A percentile compares a stretch with the other conserved stretches of the same genome.
Conservation (phyloP, 2,888 invertebrate genomes). For the Drosophila vallismaia region DNA sequence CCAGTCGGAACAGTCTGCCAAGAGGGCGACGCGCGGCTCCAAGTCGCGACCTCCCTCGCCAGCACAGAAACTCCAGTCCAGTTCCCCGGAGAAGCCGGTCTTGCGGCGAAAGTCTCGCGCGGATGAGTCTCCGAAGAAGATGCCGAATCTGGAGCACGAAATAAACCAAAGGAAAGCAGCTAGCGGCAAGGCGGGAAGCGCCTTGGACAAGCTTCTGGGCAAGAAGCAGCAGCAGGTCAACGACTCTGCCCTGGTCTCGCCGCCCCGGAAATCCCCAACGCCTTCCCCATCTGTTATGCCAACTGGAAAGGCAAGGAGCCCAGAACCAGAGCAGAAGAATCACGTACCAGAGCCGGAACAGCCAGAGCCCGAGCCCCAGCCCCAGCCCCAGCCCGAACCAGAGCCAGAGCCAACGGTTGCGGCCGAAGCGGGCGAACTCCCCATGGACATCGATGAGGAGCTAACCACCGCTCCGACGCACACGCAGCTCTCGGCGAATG, state of each 20-base stretch:
- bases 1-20: constrained; percentile 43
- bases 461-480: constrained; percentile 78
- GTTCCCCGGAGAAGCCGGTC: constrained; percentile 49
- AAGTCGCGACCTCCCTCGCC: constrained; percentile 66
- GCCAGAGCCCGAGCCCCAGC: not conserved
- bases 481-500: constrained; percentile 65
- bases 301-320: not conserved
- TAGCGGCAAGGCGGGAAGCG: constrained; percentile 74
- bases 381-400: not conserved
- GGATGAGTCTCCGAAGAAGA: constrained; percentile 64
- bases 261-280: constrained; percentile 19
- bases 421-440: constrained; percentile 75
- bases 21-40: constrained; percentile 71
- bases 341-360: constrained; percentile 27
- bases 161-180: constrained; percentile 81
- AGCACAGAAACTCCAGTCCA: constrained; percentile 30
- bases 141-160: constrained; percentile 80
- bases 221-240: constrained; percentile 84
- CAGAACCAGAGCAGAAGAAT: constrained; percentile 6
- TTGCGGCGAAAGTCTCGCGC: constrained; percentile 57
- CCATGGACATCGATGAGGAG: constrained; percentile 81
- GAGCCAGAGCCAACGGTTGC: constrained; percentile 60
- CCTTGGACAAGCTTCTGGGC: constrained; percentile 86
- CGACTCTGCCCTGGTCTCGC: constrained; percentile 37
- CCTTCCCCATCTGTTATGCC: not conserved